Percentiles rank a stretch among this genome's conserved stretches.
phyloP scores from a whole-genome alignment of 1,140 invertebrate genomes.

The Propsilocerus akamusi region DNA sequence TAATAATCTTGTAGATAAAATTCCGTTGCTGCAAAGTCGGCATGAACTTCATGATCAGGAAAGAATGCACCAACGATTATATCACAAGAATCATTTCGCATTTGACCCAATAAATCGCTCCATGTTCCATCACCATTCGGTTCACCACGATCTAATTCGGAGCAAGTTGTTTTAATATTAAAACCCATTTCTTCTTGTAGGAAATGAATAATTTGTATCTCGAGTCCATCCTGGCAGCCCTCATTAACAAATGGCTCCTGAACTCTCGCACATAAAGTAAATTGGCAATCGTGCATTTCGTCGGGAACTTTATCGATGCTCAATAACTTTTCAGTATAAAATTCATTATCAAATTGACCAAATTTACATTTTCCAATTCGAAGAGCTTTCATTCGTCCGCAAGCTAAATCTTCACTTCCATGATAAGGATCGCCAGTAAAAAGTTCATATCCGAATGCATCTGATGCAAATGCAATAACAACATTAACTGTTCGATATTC shows the following conservation, averaged over 20 bases:
- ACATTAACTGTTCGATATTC: constrained; percentile 18
- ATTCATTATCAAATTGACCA: constrained; percentile 4
- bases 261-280: constrained; percentile 17
- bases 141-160: constrained; percentile 32
- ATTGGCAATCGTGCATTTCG: constrained; percentile 14
- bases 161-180: constrained; percentile 21
- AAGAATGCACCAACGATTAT: constrained; percentile 30
- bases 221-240: constrained; percentile 16
- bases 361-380: not conserved
- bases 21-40: constrained; percentile 28
- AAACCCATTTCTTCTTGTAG: constrained; percentile 17
- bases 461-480: constrained; percentile 14
- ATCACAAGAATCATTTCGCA: constrained; percentile 24
- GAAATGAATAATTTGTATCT: constrained; percentile 17
- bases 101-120: constrained; percentile 25
- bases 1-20: constrained; percentile 30
- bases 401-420: constrained; percentile 8
- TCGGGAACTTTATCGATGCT: not conserved
- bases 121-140: constrained; percentile 18
- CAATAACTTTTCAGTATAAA: not conserved
- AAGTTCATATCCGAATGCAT: constrained; percentile 13
- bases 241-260: constrained; percentile 19
- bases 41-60: constrained; percentile 30
- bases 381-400: not conserved
- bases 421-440: constrained; percentile 18